Conservation (phyloP, 1,140 invertebrate species). For the Drosophila guanche region DNA sequence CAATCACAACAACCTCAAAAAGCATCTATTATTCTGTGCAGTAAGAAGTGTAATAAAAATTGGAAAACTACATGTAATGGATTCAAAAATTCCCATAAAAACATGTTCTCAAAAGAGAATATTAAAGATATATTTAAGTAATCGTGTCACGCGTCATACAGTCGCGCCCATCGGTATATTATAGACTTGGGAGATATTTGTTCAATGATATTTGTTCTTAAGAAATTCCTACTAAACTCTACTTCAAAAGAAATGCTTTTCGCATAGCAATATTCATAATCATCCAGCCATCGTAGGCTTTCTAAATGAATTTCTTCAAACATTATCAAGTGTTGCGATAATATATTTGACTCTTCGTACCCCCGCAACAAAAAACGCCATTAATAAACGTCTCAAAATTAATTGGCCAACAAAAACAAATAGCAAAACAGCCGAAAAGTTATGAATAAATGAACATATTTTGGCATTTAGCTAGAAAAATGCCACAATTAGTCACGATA, state of each 20-base stretch:
- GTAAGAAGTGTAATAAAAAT: background rate
- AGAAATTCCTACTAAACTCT: too few species aligned
- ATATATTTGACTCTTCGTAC: slow-evolving; percentile 24
- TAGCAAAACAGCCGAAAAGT: slow-evolving; percentile 39
- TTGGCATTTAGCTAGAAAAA: slow-evolving; percentile 75
- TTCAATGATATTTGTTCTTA: too few species aligned
- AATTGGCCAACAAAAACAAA: slow-evolving; percentile 54
- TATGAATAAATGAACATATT: slow-evolving; percentile 65
- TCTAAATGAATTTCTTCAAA: slow-evolving; percentile 17
- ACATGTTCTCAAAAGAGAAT: too few species aligned
- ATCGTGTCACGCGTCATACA: too few species aligned
- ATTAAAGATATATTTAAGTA: too few species aligned
- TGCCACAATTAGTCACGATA: slow-evolving; percentile 74
- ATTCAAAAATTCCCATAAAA: too few species aligned
- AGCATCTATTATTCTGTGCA: background rate
- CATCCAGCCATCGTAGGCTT: background rate
- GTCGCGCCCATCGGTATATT: too few species aligned
- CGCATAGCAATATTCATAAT: slow-evolving; percentile 28
- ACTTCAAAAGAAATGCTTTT: too few species aligned
- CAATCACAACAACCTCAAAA: background rate
- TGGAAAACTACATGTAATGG: too few species aligned
- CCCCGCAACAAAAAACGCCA: slow-evolving; percentile 12
- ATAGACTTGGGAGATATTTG: too few species aligned
- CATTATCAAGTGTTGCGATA: slow-evolving; percentile 23
- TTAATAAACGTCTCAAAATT: slow-evolving; percentile 66